Percentiles rank a stretch among this genome's conserved stretches.
phyloP scores from a whole-genome alignment of 2,888 invertebrate genomes.

The Anodontia alba region DNA sequence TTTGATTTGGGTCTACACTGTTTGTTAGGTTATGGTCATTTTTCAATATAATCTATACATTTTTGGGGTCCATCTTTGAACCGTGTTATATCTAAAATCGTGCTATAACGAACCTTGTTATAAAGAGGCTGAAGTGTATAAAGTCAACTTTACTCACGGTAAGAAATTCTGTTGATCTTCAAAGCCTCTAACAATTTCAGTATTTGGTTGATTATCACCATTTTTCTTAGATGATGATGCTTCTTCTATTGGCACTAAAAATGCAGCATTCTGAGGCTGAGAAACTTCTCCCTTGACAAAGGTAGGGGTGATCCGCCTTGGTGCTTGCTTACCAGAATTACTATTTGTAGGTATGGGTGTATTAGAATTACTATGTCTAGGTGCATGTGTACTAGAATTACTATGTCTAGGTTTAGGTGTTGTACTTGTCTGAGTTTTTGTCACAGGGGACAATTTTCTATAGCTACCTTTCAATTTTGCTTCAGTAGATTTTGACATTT shows the following conservation, averaged over 20 bases:
- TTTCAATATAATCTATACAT: too few relatives aligned
- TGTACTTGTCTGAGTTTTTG: constrained; percentile 24
- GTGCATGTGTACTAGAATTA: constrained; percentile 16
- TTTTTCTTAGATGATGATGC: neutral
- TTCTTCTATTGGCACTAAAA: constrained; percentile 62
- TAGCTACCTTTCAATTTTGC: neutral
- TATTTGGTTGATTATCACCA: neutral
- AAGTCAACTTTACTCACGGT: too few relatives aligned
- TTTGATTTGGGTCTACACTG: too few relatives aligned
- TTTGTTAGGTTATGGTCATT: too few relatives aligned
- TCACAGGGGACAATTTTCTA: constrained; percentile 24
- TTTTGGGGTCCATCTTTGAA: too few relatives aligned
- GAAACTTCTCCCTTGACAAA: constrained; percentile 61
- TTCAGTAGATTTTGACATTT: neutral
- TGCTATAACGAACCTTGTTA: too few relatives aligned
- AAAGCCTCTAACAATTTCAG: too few relatives aligned
- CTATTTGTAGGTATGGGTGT: neutral
- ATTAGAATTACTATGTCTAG: constrained; percentile 20
- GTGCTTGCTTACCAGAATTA: neutral
- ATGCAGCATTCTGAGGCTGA: constrained; percentile 61
- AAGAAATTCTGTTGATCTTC: neutral
- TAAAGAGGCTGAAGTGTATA: too few relatives aligned
- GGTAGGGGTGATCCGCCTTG: constrained; percentile 68
- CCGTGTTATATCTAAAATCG: too few relatives aligned
- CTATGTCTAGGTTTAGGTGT: constrained; percentile 35